Base-by-base conservation (phyloP, 2,113 vertebrate species). In the Semnornis frantzii region DNA sequence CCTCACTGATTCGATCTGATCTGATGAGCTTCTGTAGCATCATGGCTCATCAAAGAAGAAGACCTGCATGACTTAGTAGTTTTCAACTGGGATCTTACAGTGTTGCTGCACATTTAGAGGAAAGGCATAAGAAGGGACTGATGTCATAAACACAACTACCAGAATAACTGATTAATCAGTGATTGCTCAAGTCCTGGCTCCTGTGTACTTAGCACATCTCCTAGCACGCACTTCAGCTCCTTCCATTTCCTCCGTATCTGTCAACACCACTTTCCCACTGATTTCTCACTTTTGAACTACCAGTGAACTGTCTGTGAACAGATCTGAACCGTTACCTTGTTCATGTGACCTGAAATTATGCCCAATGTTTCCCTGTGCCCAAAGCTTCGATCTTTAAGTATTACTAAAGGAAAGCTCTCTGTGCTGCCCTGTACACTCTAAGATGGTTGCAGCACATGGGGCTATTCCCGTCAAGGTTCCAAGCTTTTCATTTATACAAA, bases 291-390 rank as follows among this genome's bases (percentile, higher is more conserved):
- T 63, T 39, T 33, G 19, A 76, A 46, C 21, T 79, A 23, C 33
- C 31, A 69, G 63, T 4, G 37, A 39, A 39, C 37, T 39, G 37
- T 39, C 5, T 69, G 27, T 58, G 52, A 66, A 50, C 12, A 79
- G 30, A 66, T 6, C 15, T 60, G 34, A 75, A 1, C 21, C 18
- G 13, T 59, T 71, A n/a, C 3, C 4, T 2, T 3, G 8, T 0
- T 0, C 31, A 83, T 10, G 6, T 1, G 1, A 30, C 8, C 17
- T 39, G 28, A 85, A 87, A 74, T 66, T 28, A 25, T 80, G 12
- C 21, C 4, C 9, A 39, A 18, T 31, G n/a, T 3, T 64, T 85
- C 9, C 33, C 21, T 80, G 11, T 71, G 7, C 8, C 15, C 23
- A 80, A 28, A 55, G 21, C 2, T 16, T 85, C 33, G 58, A 12